Evolutionary conservation across 2,113 vertebrate species (phyloP).

Genomic region (Bucco capensis): DNA sequence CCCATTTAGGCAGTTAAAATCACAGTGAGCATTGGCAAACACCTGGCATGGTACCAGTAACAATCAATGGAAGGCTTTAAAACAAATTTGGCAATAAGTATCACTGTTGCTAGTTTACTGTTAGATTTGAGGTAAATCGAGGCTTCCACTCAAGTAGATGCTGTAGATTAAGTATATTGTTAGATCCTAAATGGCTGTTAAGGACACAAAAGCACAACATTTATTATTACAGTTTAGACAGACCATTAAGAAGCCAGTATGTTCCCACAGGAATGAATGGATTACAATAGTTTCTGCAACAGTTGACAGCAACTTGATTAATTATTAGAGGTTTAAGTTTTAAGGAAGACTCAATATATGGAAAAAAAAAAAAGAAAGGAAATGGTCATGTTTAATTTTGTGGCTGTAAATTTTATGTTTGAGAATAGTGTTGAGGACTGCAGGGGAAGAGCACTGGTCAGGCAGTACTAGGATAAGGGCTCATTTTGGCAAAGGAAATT

Average conservation of each 20-base stretch:
- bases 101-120: not conserved
- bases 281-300: not conserved
- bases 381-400: not conserved
- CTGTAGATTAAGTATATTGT: not conserved
- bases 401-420: not conserved
- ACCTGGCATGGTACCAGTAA: not conserved
- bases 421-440: not conserved
- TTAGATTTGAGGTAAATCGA: not conserved
- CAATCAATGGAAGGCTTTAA: not conserved
- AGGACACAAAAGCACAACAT: not conserved
- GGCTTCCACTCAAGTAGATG: not conserved
- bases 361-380: not conserved
- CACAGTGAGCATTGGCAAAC: not conserved
- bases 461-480: not conserved
- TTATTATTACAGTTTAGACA: not conserved
- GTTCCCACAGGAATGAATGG: not conserved
- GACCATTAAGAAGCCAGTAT: not conserved
- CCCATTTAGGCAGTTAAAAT: not conserved
- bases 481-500: not conserved
- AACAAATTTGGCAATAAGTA: not conserved
- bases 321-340: not conserved
- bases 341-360: not conserved
- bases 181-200: not conserved
- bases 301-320: not conserved
- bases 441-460: not conserved